These are phyloP conservation scores for Atta cephalotes DNA, from an alignment of 1,140 invertebrate species.

Conservation along the genomic window DNA sequence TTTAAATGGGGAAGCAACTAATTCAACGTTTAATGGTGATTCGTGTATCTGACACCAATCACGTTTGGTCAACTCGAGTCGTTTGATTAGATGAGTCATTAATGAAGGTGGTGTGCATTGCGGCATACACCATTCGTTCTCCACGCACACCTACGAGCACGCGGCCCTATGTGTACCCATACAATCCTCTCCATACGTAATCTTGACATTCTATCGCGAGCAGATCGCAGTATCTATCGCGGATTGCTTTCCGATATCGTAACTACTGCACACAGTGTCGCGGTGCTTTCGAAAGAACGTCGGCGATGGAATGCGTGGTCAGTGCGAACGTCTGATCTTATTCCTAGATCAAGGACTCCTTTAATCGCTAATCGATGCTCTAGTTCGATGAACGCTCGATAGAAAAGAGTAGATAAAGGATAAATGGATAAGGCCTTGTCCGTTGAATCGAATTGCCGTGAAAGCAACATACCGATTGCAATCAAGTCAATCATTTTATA, in stretches of 20 bases:
- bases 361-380: constrained; percentile 69
- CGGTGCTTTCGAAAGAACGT: constrained; percentile 27
- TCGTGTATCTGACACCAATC: constrained; percentile 63
- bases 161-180: constrained; percentile 16
- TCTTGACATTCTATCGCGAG: constrained; percentile 56
- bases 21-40: constrained; percentile 61
- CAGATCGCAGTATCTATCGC: constrained; percentile 65
- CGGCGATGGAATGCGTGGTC: constrained; percentile 33
- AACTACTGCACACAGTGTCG: constrained; percentile 64
- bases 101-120: constrained; percentile 76
- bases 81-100: constrained; percentile 77
- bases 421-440: constrained; percentile 32
- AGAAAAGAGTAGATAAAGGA: constrained; percentile 27
- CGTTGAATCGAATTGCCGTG: constrained; percentile 17
- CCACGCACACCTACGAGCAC: constrained; percentile 40
- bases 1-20: neutral
- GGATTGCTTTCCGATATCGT: constrained; percentile 62
- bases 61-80: constrained; percentile 51
- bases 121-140: constrained; percentile 66
- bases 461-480: constrained; percentile 10
- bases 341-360: constrained; percentile 65
- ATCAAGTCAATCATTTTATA: constrained; percentile 36
- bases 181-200: constrained; percentile 35
- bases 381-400: constrained; percentile 63
- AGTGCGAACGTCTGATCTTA: constrained; percentile 59